Conservation (phyloP, 1,140 invertebrate genomes). For the Euura lappo region DNA sequence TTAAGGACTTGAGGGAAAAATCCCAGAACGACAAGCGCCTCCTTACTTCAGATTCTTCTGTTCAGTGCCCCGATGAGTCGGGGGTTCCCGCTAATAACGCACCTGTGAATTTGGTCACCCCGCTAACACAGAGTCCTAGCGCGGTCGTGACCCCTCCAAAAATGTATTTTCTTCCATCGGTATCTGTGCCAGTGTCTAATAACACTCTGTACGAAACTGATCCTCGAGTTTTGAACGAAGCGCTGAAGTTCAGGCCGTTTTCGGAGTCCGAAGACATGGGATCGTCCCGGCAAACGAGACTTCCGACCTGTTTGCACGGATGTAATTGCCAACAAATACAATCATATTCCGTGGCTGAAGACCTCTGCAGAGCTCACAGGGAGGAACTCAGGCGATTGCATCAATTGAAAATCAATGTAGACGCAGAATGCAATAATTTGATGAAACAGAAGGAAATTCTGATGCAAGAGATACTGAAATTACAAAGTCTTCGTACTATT, state of each 20-base stretch:
- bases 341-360: slow-evolving; percentile 21
- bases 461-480: slow-evolving; percentile 58
- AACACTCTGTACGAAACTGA: neutral
- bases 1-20: slow-evolving; percentile 61
- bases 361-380: slow-evolving; percentile 22
- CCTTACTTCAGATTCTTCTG: slow-evolving; percentile 34
- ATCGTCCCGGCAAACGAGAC: neutral
- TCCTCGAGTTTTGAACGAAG: neutral
- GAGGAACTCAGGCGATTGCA: slow-evolving; percentile 54
- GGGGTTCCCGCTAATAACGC: neutral
- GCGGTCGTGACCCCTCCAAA: neutral
- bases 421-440: slow-evolving; percentile 56
- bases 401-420: slow-evolving; percentile 55
- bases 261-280: neutral
- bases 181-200: neutral
- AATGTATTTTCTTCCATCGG: neutral
- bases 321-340: slow-evolving; percentile 31
- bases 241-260: neutral
- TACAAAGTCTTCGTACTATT: slow-evolving; percentile 45
- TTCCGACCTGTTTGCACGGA: slow-evolving; percentile 12
- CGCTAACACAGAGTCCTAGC: neutral
- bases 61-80: slow-evolving; percentile 40
- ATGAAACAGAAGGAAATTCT: slow-evolving; percentile 59
- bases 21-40: slow-evolving; percentile 33
- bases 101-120: too few relatives aligned